Conservation (phyloP, 2,113 vertebrate genomes). For the Petrocephalus zakoni region DNA sequence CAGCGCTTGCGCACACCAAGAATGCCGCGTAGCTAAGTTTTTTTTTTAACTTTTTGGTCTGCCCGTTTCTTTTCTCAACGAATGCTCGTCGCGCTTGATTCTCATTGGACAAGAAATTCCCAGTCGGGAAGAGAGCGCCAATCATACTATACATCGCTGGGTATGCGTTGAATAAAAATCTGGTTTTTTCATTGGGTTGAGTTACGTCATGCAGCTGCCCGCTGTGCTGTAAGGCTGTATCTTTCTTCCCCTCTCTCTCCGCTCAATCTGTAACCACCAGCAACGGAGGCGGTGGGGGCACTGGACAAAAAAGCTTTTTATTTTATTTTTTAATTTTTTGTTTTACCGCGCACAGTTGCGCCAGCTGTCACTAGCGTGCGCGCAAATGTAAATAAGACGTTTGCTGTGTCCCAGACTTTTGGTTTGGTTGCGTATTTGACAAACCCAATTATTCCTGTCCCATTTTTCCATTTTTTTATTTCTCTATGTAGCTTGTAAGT, state of each 20-base stretch:
- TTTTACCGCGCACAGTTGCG: constrained; percentile 26
- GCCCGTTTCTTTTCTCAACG: neutral
- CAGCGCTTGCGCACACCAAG: constrained; percentile 17
- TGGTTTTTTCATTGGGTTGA: constrained; percentile 38
- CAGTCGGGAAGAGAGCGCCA: neutral
- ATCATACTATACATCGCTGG: neutral
- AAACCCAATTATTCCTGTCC: constrained; percentile 23
- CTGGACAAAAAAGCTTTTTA: constrained; percentile 30
- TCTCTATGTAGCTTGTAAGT: constrained; percentile 38
- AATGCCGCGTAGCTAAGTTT: constrained; percentile 15
- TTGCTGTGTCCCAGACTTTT: constrained; percentile 18
- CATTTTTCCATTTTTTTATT: constrained; percentile 21
- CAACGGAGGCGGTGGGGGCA: constrained; percentile 43
- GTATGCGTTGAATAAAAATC: constrained; percentile 13
- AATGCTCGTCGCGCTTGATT: constrained; percentile 6
- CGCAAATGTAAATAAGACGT: constrained; percentile 39
- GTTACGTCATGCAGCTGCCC: constrained; percentile 54
- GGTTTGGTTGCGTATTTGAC: constrained; percentile 33
- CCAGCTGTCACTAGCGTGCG: constrained; percentile 33
- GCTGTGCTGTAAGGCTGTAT: constrained; percentile 30
- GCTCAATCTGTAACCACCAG: constrained; percentile 58
- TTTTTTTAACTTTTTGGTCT: constrained; percentile 6
- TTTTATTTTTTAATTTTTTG: constrained; percentile 32
- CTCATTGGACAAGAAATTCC: neutral
- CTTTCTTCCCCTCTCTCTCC: constrained; percentile 33